Base-by-base conservation (phyloP, 2,113 vertebrate genomes). In the Athene cunicularia region DNA sequence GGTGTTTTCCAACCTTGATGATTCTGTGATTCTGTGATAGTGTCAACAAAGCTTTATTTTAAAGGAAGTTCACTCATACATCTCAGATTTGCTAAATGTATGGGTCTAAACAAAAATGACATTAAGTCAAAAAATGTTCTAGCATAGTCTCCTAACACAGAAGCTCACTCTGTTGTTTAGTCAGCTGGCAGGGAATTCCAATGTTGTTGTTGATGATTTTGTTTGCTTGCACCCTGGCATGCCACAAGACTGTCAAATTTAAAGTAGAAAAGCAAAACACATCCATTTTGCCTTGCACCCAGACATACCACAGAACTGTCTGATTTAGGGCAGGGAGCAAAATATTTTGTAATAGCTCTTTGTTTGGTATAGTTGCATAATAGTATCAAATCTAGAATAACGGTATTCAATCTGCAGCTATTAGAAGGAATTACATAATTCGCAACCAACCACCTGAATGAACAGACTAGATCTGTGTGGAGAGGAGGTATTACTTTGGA, bases 301-400 rank as follows among this genome's bases (percentile, higher is more conserved):
- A 80, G 71, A 67, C 30, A 77, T 58, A 67, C 12, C 59, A 80
- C 37, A n/a, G 13, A 32, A 59, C 52, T 67, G 41, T 23, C 30
- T 67, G 52, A 71, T 52, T 73, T 39, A 83, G 26, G 13, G 28
- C n/a, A 73, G 53, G 50, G 67, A 74, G 37, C 24, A 74, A 89
- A 89, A 66, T 74, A 71, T 80, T 84, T 84, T 84, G 32, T 87
- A 93, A 79, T 26, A 89, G 22, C 12, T 53, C 11, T 62, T 88
- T 83, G 8, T 43, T 91, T 81, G 14, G 28, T 81, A 39, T 21
- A 80, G 21, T 45, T 70, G 41, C 30, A 22, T 37, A 59, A 32
- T 16, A 74, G 7, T 23, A 47, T 23, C 32, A 81, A 79, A 74
- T 81, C 26, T 41, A 74, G 81, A 70, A 26, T 74, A 81, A 79